These are phyloP conservation scores for Meleagris gallopavo DNA, from an alignment of 2,113 vertebrate species.

Conservation along the genomic window DNA sequence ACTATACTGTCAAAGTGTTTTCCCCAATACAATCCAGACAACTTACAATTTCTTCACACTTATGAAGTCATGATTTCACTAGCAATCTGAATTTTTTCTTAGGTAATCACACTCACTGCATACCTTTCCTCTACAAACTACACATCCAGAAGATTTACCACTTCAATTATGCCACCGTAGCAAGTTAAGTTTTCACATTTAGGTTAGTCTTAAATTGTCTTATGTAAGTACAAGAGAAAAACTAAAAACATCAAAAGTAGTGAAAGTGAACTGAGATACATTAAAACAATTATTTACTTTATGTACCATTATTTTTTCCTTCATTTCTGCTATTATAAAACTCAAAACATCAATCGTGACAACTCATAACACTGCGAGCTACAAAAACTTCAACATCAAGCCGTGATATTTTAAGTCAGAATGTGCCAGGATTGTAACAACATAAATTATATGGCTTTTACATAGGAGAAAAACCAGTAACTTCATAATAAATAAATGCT, in stretches of 20 bases:
- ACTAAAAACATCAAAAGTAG: neutral
- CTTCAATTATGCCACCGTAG: neutral
- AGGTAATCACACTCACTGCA: neutral
- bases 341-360: neutral
- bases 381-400: neutral
- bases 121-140: neutral
- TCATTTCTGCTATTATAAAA: neutral
- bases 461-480: neutral
- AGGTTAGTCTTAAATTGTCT: neutral
- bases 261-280: neutral
- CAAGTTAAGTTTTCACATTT: neutral
- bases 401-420: neutral
- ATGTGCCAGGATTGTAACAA: neutral
- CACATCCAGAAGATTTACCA: neutral
- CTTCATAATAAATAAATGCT: neutral
- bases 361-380: neutral
- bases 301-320: neutral
- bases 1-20: neutral
- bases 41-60: neutral
- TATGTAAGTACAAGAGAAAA: neutral
- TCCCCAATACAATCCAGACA: accelerated
- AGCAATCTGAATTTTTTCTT: neutral
- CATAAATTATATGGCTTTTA: neutral
- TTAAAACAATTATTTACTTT: neutral
- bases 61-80: neutral